Base-by-base conservation (phyloP, 2,888 invertebrate species). In the Trilocha varians region DNA sequence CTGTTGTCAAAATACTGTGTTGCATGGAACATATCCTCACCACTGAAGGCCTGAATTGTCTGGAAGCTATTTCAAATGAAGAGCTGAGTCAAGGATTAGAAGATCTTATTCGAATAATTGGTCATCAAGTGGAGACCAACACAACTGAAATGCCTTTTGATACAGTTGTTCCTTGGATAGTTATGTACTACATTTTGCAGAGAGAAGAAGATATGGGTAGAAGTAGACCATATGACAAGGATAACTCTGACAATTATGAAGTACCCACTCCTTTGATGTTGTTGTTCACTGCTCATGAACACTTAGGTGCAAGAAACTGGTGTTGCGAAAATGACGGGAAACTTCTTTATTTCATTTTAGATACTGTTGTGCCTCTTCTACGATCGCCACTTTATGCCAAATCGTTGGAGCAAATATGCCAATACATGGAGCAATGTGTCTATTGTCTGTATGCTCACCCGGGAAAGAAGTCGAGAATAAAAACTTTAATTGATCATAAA, bases 391-490 rank as follows among this genome's bases (percentile, higher is more conserved):
- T 89, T 5, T 87, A 91, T 38, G 88, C 89, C 14, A 79, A 87
- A 36, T 85, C 88, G 17, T 82, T 91, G 36, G 91, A 91, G 57
- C 91, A 91, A 63, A 87, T 96, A 2, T 89, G 89, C 45, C 91
- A 93, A 53, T 90, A 93, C 52, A 86, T 97, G 62, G 97, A 97
- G 62, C 97, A 98, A 77, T 85, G 87, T 52, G 87, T 88, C 45
- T 96, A 90, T 70, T 98, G 98, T 69, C 80, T 98, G 2, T 97
- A 93, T 70, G 92, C 92, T 1, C 93, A 94, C 77, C 94, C 94
- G 1, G 90, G 88, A 44, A 92, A 90, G 62, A 91, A 91, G 59
- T 89, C 54, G 44, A 83, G 87, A 51, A 58, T 83, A 1, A 80
- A 87, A 53, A 76, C 92, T 70, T 75, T 95, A 14, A 87, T 88